Evolutionary conservation across 2,797 vertebrate genomes (phyloP).

Genomic region (Dendrocincla fuliginosa): DNA sequence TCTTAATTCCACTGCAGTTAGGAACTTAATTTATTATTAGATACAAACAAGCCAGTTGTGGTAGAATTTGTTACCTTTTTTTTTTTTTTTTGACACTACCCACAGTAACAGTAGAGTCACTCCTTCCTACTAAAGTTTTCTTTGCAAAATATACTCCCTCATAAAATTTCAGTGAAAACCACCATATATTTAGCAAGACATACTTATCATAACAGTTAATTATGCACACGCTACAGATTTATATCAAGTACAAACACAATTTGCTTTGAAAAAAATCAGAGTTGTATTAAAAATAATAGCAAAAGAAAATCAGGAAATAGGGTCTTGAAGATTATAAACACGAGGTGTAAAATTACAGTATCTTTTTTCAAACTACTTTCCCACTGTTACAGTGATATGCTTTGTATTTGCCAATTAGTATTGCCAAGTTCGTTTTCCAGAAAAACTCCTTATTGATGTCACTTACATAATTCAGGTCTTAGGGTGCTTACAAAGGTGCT

Average conservation of each 20-base stretch:
- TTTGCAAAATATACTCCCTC: not conserved
- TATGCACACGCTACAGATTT: not conserved
- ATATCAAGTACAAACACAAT: not conserved
- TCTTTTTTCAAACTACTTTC: not conserved
- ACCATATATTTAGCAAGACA: not conserved
- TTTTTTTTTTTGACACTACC: not conserved
- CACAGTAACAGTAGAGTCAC: not conserved
- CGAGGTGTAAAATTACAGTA: not conserved
- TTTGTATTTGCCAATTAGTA: not conserved
- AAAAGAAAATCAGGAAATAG: not conserved
- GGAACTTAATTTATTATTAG: not conserved
- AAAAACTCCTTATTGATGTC: not conserved
- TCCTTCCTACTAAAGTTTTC: not conserved
- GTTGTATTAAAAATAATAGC: not conserved
- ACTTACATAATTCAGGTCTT: not conserved
- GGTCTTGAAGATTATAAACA: not conserved
- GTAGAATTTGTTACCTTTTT: not conserved
- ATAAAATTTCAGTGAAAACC: not conserved
- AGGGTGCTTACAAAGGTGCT: not conserved
- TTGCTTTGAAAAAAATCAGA: not conserved
- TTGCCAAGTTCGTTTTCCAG: not conserved
- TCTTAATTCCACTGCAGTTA: not conserved
- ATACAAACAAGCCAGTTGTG: not conserved
- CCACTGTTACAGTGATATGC: not conserved
- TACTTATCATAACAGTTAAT: not conserved